Evolutionary conservation across 1,140 invertebrate species (phyloP).

Genomic region (Drosophila baimaii): DNA sequence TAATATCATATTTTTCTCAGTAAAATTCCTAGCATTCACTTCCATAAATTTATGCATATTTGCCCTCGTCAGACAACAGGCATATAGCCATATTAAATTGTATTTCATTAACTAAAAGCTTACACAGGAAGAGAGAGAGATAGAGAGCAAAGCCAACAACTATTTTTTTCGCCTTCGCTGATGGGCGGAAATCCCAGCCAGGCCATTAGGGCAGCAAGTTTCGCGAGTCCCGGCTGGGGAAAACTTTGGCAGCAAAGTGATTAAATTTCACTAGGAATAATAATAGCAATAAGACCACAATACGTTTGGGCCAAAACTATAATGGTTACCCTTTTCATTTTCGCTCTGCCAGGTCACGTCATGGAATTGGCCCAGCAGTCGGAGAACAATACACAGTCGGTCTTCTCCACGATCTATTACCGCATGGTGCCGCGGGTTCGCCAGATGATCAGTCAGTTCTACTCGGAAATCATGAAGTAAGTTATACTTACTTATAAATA

Average conservation of each 20-base stretch:
- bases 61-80: slow-evolving; percentile 13
- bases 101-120: slow-evolving; percentile 81
- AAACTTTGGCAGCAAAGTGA: slow-evolving; percentile 62
- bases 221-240: slow-evolving; percentile 47
- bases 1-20: background rate
- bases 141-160: slow-evolving; percentile 34
- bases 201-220: slow-evolving; percentile 64
- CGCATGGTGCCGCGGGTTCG: slow-evolving; percentile 88
- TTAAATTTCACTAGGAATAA: slow-evolving; percentile 69
- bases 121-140: slow-evolving; percentile 4
- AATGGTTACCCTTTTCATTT: slow-evolving; percentile 16
- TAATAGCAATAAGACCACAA: slow-evolving; percentile 54
- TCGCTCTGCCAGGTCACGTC: slow-evolving; percentile 88
- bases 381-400: slow-evolving; percentile 90
- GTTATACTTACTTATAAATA: slow-evolving; percentile 23
- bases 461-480: slow-evolving; percentile 89
- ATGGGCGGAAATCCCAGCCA: slow-evolving; percentile 64
- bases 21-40: background rate
- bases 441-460: slow-evolving; percentile 88
- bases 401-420: slow-evolving; percentile 91
- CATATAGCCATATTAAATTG: slow-evolving; percentile 49
- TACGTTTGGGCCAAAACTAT: slow-evolving; percentile 9
- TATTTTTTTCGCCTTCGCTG: slow-evolving; percentile 12
- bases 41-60: slow-evolving; percentile 37
- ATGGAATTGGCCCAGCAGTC: slow-evolving; percentile 89